Percentiles rank a stretch among this genome's conserved stretches.
phyloP scores from a whole-genome alignment of 1,140 invertebrate genomes.

The Drosophila miranda region DNA sequence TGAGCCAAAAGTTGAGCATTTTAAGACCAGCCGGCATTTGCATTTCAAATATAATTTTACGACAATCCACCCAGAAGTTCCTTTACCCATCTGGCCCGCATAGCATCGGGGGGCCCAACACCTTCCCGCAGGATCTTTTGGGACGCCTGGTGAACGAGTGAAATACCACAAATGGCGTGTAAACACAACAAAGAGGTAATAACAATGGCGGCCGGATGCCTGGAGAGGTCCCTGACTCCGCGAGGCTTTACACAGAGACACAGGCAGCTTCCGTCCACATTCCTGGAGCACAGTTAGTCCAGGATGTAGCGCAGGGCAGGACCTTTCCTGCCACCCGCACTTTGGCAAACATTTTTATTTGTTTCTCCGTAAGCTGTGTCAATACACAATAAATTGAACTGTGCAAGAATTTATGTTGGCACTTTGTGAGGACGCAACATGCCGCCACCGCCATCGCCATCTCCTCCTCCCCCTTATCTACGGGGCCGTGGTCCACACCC shows the following conservation, averaged over 20 bases:
- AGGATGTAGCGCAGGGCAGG: background rate
- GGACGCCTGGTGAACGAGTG: slow-evolving; percentile 37
- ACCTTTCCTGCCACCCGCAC: slow-evolving; percentile 45
- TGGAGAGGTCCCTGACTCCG: slow-evolving; percentile 39
- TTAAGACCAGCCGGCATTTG: slow-evolving; percentile 63
- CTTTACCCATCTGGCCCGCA: slow-evolving; percentile 15
- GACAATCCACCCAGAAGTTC: slow-evolving; percentile 10
- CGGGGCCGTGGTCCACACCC: background rate
- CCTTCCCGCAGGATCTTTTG: slow-evolving; percentile 32
- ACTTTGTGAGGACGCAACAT: slow-evolving; percentile 57
- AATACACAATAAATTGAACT: slow-evolving; percentile 79
- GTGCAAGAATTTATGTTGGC: slow-evolving; percentile 76
- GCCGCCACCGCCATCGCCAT: slow-evolving; percentile 1
- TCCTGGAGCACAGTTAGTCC: slow-evolving; percentile 30
- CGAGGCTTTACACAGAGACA: background rate
- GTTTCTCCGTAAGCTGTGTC: slow-evolving; percentile 73
- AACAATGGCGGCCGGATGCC: slow-evolving; percentile 64
- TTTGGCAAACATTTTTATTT: slow-evolving; percentile 78
- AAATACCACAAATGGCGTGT: slow-evolving; percentile 76
- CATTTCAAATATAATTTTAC: slow-evolving; percentile 77
- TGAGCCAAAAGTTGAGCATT: slow-evolving; percentile 66
- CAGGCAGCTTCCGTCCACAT: slow-evolving; percentile 31
- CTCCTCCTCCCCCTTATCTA: too few relatives aligned
- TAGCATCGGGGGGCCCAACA: slow-evolving; percentile 15
- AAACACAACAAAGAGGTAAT: slow-evolving; percentile 80